Base-by-base conservation (phyloP, 2,797 vertebrate genomes). In the Dendrocincla fuliginosa region DNA sequence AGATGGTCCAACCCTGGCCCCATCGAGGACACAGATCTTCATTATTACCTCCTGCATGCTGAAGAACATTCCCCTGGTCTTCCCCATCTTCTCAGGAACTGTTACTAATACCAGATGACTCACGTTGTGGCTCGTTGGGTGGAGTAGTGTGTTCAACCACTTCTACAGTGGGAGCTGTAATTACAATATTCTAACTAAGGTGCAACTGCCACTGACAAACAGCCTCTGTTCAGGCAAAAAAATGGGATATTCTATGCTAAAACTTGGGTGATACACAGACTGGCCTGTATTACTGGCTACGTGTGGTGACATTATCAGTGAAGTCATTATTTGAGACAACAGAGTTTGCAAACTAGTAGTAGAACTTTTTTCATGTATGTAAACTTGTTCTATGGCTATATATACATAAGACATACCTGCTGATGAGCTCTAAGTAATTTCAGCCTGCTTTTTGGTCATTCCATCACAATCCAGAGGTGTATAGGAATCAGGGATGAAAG, bases 1-100 rank as follows among this genome's bases (percentile, higher is more conserved):
- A 37, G 16, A 13, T 35, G 65, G 35, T 32, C 63, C 68, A 47
- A 47, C 16, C 44, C 22, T 0, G 0, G 22, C 22, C 69, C 28
- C 11, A 2, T 0, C 5, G 60, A 9, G 6, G 39, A 11, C 65
- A 57, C 35, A 41, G 9, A 2, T 35, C 39, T 25, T 35, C 24
- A 35, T 42, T 42, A 1, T 18, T 42, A 25, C 20, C 37, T 64
- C 70, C 42, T 39, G 5, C 0, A 0, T 22, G 22, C n/a, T n/a
- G 30, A 75, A 39, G 27, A 33, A 65, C 9, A 17, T 69, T 79
- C 13, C 22, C 15, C 24, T 39, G 9, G 10, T 47, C 42, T 50
- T 79, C 33, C 13, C 49, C 33, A 50, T 52, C 19, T 27, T 50
- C 57, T 69, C 61, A 44, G 42, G 61, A 73, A 59, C 28, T 35